Evolutionary conservation across 1,140 invertebrate species (phyloP).

Genomic region (Nasonia vitripennis): DNA sequence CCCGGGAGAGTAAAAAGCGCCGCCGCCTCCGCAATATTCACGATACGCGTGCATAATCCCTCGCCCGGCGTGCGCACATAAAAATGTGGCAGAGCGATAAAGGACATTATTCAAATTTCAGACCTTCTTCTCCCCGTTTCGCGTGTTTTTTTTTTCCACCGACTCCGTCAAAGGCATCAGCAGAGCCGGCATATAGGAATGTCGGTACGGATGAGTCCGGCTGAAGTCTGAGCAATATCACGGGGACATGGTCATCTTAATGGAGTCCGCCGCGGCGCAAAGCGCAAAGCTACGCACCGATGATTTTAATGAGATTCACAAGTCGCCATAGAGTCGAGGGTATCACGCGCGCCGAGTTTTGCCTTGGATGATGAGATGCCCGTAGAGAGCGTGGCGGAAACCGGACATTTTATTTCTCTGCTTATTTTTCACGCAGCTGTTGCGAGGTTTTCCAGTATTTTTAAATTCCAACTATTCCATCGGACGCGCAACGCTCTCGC

Average conservation of each 20-base stretch:
- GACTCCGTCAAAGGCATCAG: background rate
- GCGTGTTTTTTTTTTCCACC: background rate
- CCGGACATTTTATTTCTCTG: too few species aligned
- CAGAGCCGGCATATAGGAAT: slow-evolving; percentile 9
- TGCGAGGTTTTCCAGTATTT: background rate
- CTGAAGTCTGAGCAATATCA: slow-evolving; percentile 71
- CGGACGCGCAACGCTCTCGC: background rate
- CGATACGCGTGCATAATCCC: slow-evolving; percentile 56
- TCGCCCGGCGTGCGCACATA: slow-evolving; percentile 45
- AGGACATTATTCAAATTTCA: slow-evolving; percentile 72
- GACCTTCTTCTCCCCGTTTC: background rate
- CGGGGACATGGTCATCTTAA: slow-evolving; percentile 74
- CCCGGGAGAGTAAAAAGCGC: slow-evolving; percentile 57
- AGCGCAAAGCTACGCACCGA: slow-evolving; percentile 69
- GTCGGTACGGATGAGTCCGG: slow-evolving; percentile 1
- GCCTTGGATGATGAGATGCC: background rate
- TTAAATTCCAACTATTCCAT: background rate
- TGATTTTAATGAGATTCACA: slow-evolving; percentile 74
- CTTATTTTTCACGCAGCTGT: too few species aligned
- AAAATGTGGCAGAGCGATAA: slow-evolving; percentile 63
- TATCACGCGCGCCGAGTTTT: background rate
- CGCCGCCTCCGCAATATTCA: slow-evolving; percentile 61
- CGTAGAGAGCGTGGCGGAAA: too few species aligned
- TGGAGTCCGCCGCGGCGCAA: slow-evolving; percentile 62
- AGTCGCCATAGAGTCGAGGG: slow-evolving; percentile 36